Evolutionary conservation across 2,888 invertebrate species (phyloP).

Genomic region (Trachelus iudaicus): DNA sequence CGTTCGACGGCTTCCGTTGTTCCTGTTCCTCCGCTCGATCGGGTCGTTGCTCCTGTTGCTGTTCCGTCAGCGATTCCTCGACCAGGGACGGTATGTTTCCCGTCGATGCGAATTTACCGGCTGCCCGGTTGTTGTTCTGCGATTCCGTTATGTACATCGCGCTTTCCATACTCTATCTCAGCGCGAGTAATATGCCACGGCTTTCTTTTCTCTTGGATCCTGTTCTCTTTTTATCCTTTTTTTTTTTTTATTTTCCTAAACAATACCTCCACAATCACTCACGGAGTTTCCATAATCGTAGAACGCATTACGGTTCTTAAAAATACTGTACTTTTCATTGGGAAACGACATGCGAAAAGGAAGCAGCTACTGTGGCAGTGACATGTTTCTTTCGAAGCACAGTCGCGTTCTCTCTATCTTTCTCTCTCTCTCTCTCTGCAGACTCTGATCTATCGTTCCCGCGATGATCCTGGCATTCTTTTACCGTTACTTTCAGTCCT

Average conservation of each 20-base stretch:
- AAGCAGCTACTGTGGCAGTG: neutral
- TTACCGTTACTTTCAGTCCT: neutral
- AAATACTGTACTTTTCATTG: neutral
- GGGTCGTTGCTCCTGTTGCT: neutral
- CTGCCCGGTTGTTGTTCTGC: slow-evolving; percentile 41
- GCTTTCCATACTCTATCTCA: slow-evolving; percentile 43
- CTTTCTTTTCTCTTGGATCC: neutral
- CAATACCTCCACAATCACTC: neutral
- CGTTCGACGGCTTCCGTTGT: slow-evolving; percentile 22
- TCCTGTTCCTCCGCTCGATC: neutral
- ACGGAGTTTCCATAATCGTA: neutral
- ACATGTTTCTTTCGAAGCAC: neutral
- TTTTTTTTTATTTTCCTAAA: neutral
- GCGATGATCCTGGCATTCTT: neutral
- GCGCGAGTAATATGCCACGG: neutral
- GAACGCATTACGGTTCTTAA: neutral
- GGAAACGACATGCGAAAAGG: neutral
- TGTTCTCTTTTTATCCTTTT: neutral
- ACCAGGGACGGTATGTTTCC: slow-evolving; percentile 58
- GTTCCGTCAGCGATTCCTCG: slow-evolving; percentile 33
- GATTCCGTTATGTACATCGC: slow-evolving; percentile 57
- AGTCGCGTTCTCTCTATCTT: neutral
- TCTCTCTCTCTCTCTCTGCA: neutral
- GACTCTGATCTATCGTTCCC: neutral
- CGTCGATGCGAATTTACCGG: slow-evolving; percentile 56